Percentiles rank a stretch among this genome's conserved stretches.
Conservation (phyloP, 2,888 invertebrate species). For the Megaustenia siamemsis region DNA sequence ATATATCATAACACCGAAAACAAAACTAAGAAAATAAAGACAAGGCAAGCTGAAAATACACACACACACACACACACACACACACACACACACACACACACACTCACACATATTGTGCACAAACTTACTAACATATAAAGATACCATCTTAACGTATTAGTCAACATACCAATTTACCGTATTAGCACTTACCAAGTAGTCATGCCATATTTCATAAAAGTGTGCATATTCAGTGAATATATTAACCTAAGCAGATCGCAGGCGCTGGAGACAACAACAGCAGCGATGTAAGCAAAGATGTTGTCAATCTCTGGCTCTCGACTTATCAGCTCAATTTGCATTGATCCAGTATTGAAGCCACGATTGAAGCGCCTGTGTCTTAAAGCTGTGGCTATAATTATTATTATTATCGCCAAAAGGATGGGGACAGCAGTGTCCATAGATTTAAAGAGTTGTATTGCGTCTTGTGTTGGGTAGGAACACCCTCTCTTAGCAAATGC, state of each 20-base stretch:
- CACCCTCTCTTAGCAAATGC: neutral
- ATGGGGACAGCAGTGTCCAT: neutral
- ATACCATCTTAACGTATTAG: too few relatives aligned
- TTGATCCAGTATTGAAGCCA: neutral
- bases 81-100: too few relatives aligned
- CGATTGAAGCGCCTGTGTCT: neutral
- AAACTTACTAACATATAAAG: too few relatives aligned
- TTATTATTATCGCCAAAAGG: neutral
- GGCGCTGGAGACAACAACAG: neutral
- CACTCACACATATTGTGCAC: too few relatives aligned
- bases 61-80: too few relatives aligned
- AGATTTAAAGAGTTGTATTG: neutral
- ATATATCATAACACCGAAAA: too few relatives aligned
- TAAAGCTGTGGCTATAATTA: neutral
- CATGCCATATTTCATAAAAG: neutral
- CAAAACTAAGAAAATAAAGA: too few relatives aligned
- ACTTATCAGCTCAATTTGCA: constrained; percentile 1
- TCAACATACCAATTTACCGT: too few relatives aligned
- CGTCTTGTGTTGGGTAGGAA: neutral
- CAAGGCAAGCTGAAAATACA: too few relatives aligned
- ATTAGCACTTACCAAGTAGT: neutral
- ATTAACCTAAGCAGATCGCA: neutral
- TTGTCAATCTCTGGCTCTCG: constrained; percentile 30
- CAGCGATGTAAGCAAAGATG: constrained; percentile 6
- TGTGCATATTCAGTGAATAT: neutral